Evolutionary conservation across 2,888 invertebrate species (phyloP).

Genomic region (Aphelenchoides bicaudatus): DNA sequence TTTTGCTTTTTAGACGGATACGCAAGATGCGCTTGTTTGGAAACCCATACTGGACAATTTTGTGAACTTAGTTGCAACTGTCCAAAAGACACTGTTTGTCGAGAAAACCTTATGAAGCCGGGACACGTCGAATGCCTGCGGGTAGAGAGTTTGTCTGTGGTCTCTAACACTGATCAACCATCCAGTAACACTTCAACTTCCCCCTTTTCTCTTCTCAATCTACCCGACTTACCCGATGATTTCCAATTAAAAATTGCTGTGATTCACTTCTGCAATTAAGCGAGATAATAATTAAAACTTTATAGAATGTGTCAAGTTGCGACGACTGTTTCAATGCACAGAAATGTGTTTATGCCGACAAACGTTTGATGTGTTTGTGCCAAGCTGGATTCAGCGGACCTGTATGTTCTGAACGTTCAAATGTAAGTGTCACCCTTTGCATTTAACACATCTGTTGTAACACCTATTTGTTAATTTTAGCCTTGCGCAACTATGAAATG

Average conservation of each 20-base stretch:
- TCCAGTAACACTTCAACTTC: too few species aligned
- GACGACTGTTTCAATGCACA: slow-evolving; percentile 31
- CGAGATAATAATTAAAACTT: neutral
- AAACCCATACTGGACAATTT: too few species aligned
- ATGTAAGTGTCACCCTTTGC: neutral
- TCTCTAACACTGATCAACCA: too few species aligned
- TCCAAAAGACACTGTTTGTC: too few species aligned
- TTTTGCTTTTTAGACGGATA: neutral
- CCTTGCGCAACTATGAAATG: slow-evolving; percentile 25
- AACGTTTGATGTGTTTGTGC: slow-evolving; percentile 27
- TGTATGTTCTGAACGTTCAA: slow-evolving; percentile 21
- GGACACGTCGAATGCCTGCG: too few species aligned
- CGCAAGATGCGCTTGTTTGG: neutral
- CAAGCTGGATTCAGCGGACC: slow-evolving; percentile 23
- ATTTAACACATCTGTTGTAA: slow-evolving; percentile 15
- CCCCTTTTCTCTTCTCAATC: too few species aligned
- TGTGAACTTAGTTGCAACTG: too few species aligned
- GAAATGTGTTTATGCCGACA: slow-evolving; percentile 25
- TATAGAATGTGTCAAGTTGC: slow-evolving; percentile 34
- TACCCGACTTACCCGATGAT: too few species aligned
- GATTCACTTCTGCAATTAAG: too few species aligned
- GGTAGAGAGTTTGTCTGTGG: too few species aligned
- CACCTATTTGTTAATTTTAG: slow-evolving; percentile 9
- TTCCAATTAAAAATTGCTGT: too few species aligned
- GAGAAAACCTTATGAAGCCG: too few species aligned